Percentiles rank a stretch among this genome's conserved stretches.
phyloP scores from a whole-genome alignment of 1,140 invertebrate genomes.

The Drosophila mojavensis region DNA sequence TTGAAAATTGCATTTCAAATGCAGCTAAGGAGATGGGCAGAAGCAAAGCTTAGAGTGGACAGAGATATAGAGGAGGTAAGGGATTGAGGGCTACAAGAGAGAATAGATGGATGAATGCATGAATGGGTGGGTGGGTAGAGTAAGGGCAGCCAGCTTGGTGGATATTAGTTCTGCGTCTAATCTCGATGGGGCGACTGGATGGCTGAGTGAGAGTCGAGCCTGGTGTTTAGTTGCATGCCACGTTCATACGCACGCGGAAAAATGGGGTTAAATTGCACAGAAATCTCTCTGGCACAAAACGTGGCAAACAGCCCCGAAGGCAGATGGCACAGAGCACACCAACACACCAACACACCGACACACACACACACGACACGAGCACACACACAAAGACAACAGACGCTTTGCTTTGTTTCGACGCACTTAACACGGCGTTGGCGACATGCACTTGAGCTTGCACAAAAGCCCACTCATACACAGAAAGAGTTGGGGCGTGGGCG shows the following conservation, averaged over 20 bases:
- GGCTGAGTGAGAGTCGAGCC: constrained; percentile 22
- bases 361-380: too few species aligned
- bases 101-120: too few species aligned
- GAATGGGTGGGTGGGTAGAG: not conserved
- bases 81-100: too few species aligned
- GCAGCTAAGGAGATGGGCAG: not conserved
- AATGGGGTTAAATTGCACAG: constrained; percentile 83
- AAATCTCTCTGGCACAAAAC: constrained; percentile 63
- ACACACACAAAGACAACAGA: not conserved
- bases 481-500: not conserved
- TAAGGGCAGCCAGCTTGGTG: not conserved
- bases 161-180: constrained; percentile 33
- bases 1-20: constrained; percentile 25
- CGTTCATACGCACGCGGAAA: constrained; percentile 12
- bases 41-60: not conserved
- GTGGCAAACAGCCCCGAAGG: constrained; percentile 2
- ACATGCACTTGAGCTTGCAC: constrained; percentile 83
- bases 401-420: constrained; percentile 65
- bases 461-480: constrained; percentile 50
- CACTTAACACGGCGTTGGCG: constrained; percentile 82
- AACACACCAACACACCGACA: not conserved
- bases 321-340: constrained; percentile 1
- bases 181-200: constrained; percentile 24
- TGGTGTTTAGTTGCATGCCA: constrained; percentile 40
- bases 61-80: not conserved